Base-by-base conservation (phyloP, 2,888 invertebrate genomes). In the Empis stercorea region DNA sequence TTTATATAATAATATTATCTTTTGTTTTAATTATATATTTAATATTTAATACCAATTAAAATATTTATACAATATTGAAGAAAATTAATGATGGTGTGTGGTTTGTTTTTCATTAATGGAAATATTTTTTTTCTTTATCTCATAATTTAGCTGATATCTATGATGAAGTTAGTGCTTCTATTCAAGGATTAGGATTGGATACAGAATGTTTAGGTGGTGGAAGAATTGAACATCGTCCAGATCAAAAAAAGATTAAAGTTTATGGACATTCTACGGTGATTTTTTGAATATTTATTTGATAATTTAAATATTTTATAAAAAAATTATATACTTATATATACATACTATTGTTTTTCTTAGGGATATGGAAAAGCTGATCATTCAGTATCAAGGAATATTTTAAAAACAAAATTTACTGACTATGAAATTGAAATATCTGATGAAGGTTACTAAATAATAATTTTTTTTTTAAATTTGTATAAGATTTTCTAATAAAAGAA, bases 281-380 rank as follows among this genome's bases (percentile, higher is more conserved):
- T 42, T n/a, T 16, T 30, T 38, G 3, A 27, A 39, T 23, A 30
- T 23, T 15, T 37, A 5, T 15, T 30, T 41, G 43, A 15, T 4
- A n/a, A 37, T 23, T 39, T 17, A 9, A 27, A 7, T 9, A 27
- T 27, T 20, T 20, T 4, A 20, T 27, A 27, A 27, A 7, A 6
- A 27, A 27, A 27, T 27, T 4, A 27, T 27, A 20, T 20, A n/a
- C n/a, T 20, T 20, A 6, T 7, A 7, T 39, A 39, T 43, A 36
- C 32, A 42, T 30, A n/a, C n/a, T 34, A 40, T 50, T 48, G 42
- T 44, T 48, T 72, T 71, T n/a, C n/a, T 14, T 74, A 87, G 76
- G 87, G 88, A 1, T 95, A 80, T 62, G 95, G 95, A 2, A 83
- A 82, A 65, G 94, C 94, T 1, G 91, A 95, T 68, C 95, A 96